phyloP scores from a whole-genome alignment of 2,797 vertebrate species.

The Limosa lapponica region DNA sequence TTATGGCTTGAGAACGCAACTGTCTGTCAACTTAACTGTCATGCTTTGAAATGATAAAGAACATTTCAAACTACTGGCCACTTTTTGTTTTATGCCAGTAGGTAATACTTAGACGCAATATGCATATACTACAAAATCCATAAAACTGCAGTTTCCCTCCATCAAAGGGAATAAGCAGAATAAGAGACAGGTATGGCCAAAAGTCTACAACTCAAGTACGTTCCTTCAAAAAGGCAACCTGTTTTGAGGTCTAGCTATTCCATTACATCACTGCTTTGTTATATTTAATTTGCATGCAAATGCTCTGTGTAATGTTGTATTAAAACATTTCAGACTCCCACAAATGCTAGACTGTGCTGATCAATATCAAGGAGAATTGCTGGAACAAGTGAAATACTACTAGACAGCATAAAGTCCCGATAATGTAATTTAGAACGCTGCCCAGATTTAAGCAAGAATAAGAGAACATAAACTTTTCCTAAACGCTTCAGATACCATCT shows the following conservation, averaged over 20 bases:
- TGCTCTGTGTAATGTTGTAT: background rate
- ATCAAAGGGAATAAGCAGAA: background rate
- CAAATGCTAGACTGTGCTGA: background rate
- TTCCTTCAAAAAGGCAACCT: background rate
- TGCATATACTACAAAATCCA: background rate
- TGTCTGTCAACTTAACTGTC: background rate
- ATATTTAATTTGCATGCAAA: background rate
- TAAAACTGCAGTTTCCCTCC: background rate
- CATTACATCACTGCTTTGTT: background rate
- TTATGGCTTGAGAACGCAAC: background rate
- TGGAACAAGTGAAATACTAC: background rate
- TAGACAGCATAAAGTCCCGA: background rate
- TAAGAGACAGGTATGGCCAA: background rate
- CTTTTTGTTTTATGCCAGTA: background rate
- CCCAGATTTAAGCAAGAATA: background rate
- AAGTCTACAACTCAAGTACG: background rate
- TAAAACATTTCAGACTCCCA: background rate
- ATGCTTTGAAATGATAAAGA: background rate
- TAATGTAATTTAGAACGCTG: background rate
- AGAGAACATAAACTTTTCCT: background rate
- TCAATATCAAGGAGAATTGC: background rate
- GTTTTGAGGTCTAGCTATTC: background rate
- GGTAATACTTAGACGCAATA: background rate
- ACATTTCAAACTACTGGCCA: background rate
- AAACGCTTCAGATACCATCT: background rate